Conservation (phyloP, 2,113 vertebrate genomes). For the Pelecanoides urinatrix region DNA sequence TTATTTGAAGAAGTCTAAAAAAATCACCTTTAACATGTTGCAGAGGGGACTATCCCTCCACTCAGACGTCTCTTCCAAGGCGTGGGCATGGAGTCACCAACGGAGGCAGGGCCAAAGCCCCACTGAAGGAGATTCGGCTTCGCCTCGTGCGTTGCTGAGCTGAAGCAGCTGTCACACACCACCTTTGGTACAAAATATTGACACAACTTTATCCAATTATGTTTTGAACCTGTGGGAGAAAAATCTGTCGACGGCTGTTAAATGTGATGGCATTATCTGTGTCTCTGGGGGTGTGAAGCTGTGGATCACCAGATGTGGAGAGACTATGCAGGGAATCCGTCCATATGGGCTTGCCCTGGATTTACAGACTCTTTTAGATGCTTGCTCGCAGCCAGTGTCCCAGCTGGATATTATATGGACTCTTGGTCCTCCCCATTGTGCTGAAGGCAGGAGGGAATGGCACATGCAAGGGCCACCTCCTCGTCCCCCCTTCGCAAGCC, state of each 20-base stretch:
- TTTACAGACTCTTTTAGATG: not conserved
- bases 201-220: conserved; percentile 10
- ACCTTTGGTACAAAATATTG: not conserved
- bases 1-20: not conserved
- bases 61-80: not conserved
- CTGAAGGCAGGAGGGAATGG: not conserved
- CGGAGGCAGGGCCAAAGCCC: not conserved
- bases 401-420: not conserved
- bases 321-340: not conserved
- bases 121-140: not conserved
- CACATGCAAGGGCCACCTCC: rapidly evolving
- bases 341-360: not conserved
- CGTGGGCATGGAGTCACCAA: not conserved
- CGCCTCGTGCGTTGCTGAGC: not conserved
- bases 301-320: conserved; percentile 7
- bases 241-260: not conserved
- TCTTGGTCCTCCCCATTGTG: not conserved
- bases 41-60: not conserved
- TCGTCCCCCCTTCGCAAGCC: not conserved
- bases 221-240: not conserved
- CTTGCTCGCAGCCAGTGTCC: not conserved
- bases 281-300: not conserved
- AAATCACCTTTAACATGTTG: not conserved
- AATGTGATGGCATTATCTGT: conserved; percentile 24
- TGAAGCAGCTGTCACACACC: not conserved